A percentile compares a stretch with the other conserved stretches of the same genome.
Conservation (phyloP, 2,113 vertebrate species). For the Corythornis cristatus region DNA sequence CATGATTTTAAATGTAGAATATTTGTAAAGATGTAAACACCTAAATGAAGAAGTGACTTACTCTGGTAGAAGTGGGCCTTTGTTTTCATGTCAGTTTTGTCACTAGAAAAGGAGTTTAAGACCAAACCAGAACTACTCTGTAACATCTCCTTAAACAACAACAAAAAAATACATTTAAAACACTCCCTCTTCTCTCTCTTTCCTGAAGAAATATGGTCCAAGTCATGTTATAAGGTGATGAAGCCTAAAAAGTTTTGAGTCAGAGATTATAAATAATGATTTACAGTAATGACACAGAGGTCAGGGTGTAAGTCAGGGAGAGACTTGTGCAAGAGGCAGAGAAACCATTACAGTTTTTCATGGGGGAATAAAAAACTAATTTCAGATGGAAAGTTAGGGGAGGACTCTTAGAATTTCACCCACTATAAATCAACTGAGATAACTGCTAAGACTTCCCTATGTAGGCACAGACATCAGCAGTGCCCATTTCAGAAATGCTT, state of each 20-base stretch:
- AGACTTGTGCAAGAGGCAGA: not conserved
- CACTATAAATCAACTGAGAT: not conserved
- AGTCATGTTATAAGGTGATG: not conserved
- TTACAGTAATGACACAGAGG: not conserved
- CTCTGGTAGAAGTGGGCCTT: not conserved
- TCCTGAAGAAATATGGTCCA: not conserved
- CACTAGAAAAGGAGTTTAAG: not conserved
- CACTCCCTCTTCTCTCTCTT: not conserved
- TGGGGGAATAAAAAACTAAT: not conserved
- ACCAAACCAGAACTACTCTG: not conserved
- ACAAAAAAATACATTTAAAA: not conserved
- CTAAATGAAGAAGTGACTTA: not conserved
- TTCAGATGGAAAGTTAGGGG: not conserved
- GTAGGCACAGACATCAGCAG: not conserved
- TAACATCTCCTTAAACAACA: not conserved
- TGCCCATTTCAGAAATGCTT: not conserved
- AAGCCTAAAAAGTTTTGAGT: not conserved
- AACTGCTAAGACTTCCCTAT: not conserved
- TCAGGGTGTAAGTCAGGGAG: not conserved
- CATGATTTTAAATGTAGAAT: not conserved
- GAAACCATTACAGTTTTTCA: not conserved
- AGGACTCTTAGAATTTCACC: not conserved
- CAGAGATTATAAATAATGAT: not conserved
- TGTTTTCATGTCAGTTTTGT: not conserved
- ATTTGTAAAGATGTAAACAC: not conserved